Percentiles rank a stretch among this genome's conserved stretches.
These are phyloP conservation scores for Cremastinae sp. DNA, from an alignment of 2,888 invertebrate species.

Conservation along the genomic window DNA sequence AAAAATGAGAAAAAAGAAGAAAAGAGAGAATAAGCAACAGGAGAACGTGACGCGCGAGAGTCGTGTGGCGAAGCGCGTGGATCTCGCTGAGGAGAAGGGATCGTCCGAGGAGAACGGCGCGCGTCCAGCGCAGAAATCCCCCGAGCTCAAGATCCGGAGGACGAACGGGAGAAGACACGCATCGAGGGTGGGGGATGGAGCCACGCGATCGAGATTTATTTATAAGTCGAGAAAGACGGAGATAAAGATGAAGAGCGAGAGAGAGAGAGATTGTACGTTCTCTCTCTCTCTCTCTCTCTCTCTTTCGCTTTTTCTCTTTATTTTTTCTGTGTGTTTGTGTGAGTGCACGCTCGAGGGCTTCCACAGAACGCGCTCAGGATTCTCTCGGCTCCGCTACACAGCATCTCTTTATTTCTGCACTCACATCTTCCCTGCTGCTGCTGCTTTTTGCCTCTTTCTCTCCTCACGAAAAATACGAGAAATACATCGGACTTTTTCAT, in stretches of 20 bases:
- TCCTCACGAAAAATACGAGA: too few species aligned
- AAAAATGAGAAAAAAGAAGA: background rate
- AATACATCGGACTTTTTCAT: too few species aligned
- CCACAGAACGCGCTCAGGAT: too few species aligned
- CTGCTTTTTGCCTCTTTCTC: too few species aligned
- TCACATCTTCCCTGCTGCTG: too few species aligned
- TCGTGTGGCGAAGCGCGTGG: conserved; percentile 65
- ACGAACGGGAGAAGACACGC: conserved; percentile 64
- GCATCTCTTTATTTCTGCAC: too few species aligned
- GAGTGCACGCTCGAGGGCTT: conserved; percentile 46
- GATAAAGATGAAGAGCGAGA: conserved; percentile 47
- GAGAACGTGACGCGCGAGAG: conserved; percentile 58
- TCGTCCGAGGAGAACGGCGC: conserved; percentile 50
- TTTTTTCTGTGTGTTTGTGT: conserved; percentile 45
- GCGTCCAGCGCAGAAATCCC: conserved; percentile 34
- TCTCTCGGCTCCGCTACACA: too few species aligned
- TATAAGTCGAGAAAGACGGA: conserved; percentile 74
- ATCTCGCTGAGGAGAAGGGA: conserved; percentile 56
- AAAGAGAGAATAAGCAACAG: conserved; percentile 39
- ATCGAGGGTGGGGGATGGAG: conserved; percentile 74
- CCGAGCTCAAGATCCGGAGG: conserved; percentile 62
- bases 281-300: conserved; percentile 20
- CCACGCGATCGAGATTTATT: conserved; percentile 81
- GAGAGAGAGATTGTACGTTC: conserved; percentile 31
- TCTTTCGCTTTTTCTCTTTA: conserved; percentile 43